phyloP scores from a whole-genome alignment of 2,888 invertebrate genomes.

The Zaprionus bogoriensis region DNA sequence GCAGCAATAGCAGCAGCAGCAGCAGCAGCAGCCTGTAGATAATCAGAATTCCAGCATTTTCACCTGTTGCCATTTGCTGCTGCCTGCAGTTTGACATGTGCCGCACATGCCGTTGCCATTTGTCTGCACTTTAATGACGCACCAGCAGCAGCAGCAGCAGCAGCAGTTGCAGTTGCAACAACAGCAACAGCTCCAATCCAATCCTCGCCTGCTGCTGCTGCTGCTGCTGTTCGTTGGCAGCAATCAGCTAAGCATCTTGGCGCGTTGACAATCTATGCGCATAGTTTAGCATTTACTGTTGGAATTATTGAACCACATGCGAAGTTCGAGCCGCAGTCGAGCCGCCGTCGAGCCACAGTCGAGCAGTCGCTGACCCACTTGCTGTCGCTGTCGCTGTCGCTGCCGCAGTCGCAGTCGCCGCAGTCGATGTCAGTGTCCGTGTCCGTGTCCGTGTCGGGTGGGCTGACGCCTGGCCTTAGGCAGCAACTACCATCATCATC shows the following conservation, averaged over 20 bases:
- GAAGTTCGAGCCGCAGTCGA: slow-evolving; percentile 57
- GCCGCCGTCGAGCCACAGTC: slow-evolving; percentile 58
- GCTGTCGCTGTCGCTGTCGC: slow-evolving; percentile 5
- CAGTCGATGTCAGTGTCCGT: neutral
- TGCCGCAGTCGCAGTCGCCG: neutral
- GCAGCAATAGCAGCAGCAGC: slow-evolving; percentile 32
- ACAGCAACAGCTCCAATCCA: slow-evolving; percentile 38
- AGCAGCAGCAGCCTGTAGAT: slow-evolving; percentile 55
- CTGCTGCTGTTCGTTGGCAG: slow-evolving; percentile 41
- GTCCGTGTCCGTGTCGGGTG: neutral
- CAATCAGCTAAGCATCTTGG: slow-evolving; percentile 69
- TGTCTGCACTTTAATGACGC: slow-evolving; percentile 79
- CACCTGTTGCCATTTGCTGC: slow-evolving; percentile 73
- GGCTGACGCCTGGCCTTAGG: slow-evolving; percentile 22
- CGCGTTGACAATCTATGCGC: slow-evolving; percentile 74
- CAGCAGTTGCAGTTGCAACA: slow-evolving; percentile 29
- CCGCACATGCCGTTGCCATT: slow-evolving; percentile 80
- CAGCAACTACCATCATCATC: slow-evolving; percentile 33
- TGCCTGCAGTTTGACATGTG: slow-evolving; percentile 76
- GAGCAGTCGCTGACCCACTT: slow-evolving; percentile 57
- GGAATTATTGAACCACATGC: slow-evolving; percentile 71
- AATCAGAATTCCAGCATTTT: slow-evolving; percentile 79
- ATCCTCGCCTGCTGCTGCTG: slow-evolving; percentile 47
- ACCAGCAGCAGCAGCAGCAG: slow-evolving; percentile 49
- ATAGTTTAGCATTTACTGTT: slow-evolving; percentile 73